Percentiles rank a stretch among this genome's conserved stretches.
phyloP scores from a whole-genome alignment of 2,113 vertebrate genomes.

The Ictalurus furcatus region DNA sequence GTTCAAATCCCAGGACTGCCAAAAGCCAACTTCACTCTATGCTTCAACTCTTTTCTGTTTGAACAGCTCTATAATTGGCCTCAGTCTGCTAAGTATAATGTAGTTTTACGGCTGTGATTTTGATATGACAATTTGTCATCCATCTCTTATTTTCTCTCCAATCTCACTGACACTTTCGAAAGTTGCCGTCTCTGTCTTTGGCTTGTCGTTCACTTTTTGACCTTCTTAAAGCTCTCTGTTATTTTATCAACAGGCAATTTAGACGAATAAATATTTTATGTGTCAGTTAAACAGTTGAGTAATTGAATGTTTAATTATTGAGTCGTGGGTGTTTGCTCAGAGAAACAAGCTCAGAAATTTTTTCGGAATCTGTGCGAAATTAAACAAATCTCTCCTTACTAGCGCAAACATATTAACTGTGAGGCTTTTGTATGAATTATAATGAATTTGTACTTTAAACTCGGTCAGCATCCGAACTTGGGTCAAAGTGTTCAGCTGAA shows the following conservation, averaged over 20 bases:
- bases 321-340: constrained; percentile 25
- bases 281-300: constrained; percentile 29
- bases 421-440: background rate
- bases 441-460: background rate
- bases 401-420: background rate
- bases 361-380: background rate
- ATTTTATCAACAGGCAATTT: constrained; percentile 19
- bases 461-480: too few species aligned
- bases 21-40: background rate
- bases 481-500: background rate
- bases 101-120: background rate
- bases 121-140: background rate
- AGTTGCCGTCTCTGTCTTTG: background rate
- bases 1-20: background rate
- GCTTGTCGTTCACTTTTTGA: background rate
- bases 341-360: background rate
- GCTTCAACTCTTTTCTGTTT: background rate
- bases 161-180: background rate
- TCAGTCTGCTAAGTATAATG: background rate
- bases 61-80: background rate
- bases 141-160: background rate
- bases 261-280: constrained; percentile 28
- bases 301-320: constrained; percentile 36
- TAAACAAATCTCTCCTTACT: constrained; percentile 8
- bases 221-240: background rate